These are phyloP conservation scores for human DNA, from an alignment of 2,113 vertebrate genomes.

Conservation along the genomic window DNA sequence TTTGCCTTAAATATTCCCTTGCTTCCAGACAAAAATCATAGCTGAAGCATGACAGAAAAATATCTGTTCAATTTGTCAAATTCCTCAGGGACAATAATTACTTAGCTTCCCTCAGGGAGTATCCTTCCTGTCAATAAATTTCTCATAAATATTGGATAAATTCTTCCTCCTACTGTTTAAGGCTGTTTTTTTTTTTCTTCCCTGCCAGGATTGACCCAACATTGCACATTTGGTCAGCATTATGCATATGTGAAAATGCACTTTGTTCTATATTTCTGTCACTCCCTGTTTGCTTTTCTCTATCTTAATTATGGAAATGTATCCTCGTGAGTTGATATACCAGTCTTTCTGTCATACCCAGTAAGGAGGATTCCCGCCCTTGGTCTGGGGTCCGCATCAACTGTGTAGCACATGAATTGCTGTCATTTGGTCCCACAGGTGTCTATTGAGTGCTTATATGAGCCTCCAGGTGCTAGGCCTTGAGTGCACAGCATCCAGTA, in stretches of 20 bases:
- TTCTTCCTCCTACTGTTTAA: neutral
- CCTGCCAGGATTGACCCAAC: neutral
- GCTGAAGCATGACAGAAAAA: neutral
- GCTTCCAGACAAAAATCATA: neutral
- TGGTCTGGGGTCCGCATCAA: neutral
- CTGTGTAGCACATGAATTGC: neutral
- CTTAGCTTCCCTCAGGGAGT: neutral
- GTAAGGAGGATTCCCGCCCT: neutral
- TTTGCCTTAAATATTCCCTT: neutral
- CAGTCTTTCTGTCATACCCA: neutral
- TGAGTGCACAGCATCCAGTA: neutral
- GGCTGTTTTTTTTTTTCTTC: neutral
- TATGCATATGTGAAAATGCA: neutral
- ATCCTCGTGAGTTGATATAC: fast-evolving
- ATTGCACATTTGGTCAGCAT: neutral
- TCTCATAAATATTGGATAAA: neutral
- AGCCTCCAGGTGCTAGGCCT: neutral
- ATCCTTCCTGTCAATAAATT: neutral
- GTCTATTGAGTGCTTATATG: neutral
- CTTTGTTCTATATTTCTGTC: fast-evolving
- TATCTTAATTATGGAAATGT: fast-evolving
- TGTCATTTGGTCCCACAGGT: neutral
- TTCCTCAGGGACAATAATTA: neutral
- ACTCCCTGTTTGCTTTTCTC: neutral
- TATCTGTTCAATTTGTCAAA: neutral